Evolutionary conservation across 2,888 invertebrate genomes (phyloP), one percentile per base, ranked within the genome.

Genomic region (Phytoseiulus persimilis): DNA sequence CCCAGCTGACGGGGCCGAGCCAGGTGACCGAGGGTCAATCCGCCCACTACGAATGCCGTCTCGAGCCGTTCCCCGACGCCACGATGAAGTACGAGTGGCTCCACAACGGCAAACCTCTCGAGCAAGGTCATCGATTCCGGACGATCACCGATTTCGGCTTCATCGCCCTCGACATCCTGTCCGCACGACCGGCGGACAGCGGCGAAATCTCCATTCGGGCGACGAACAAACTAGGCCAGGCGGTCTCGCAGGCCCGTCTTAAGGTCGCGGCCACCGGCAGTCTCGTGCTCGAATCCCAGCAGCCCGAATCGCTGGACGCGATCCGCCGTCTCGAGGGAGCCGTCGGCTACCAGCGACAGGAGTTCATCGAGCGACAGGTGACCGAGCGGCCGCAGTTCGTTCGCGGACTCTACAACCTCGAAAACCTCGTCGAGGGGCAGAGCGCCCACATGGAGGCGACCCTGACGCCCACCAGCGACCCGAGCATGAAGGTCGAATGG

Each of bases 401-500:
- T 90, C 95, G 96, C 91, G 96, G 96, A 11, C 93, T 98, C 91
- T 90, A 91, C 39, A 96, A 96, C 92, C 94, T 95, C 90, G 96
- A 95, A 91, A 95, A 96, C 92, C 94, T 96, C 31, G 94, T 95
- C 23, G 98, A 98, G 93, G 97, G 97, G 32, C 94, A 95, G 90
- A 96, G 96, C 90, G 96, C 97, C 90, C 98, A 98, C 93, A 94
- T 98, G 91, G 98, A 98, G 93, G 97, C 97, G 0, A 98, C 98
- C 6, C 94, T 99, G 65, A 97, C 97, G 0, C 99, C 99, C 0
- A 96, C 98, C 83, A 98, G 98, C 92, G 99, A 99, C 93, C 98
- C 99, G 5, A 97, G 97, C 14, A 98, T 99, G 98, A 95, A 95
- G 91, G 97, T 99, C 18, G 98, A 99, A 93, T 99, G 99, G 99